Base-by-base conservation (phyloP, 1,140 invertebrate species). In the Drosophila willistoni region DNA sequence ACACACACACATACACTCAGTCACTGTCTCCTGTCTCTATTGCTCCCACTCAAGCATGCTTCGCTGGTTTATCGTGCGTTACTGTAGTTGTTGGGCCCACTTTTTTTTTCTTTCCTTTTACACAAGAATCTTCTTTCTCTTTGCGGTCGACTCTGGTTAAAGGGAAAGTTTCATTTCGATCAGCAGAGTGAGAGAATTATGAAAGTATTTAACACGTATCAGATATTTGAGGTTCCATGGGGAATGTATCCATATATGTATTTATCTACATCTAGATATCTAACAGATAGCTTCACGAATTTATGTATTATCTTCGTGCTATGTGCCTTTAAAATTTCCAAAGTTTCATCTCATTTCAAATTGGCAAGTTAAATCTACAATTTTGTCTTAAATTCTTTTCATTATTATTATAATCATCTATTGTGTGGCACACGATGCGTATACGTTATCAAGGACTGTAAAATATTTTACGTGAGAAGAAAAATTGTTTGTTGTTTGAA, bases 1-100 rank as follows among this genome's bases (percentile, higher is more conserved):
- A 29, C 36, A 4, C 17, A 7, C n/a, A 22, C 17, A 7, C n/a
- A 22, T 17, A 3, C n/a, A 1, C 54, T 29, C 29, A 14, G 9
- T 34, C 13, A 17, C n/a, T 12, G n/a, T 57, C 3, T 57, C 9
- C 2, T 4, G 17, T 33, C 56, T 59, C n/a, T 36, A 14, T 25
- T 7, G 44, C 44, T 51, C 17, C 3, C 44, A 51, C 44, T 51
- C 44, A 51, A 22, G 17, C 33, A 59, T 59, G 33, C 33, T 36
- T 59, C 56, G 56, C 33, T 59, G 56, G 56, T 59, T 59, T 59
- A 59, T 59, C 56, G 56, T 59, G 44, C 34, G 56, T 59, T 36
- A 59, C 33, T 59, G 56, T 59, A 36, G 56, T 36, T 59, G 56
- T 59, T 59, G n/a, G 14, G 29, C 56, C 29, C 33, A 33, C 56